Base-by-base conservation (phyloP, 2,113 vertebrate species). In the Hystrix brachyura region DNA sequence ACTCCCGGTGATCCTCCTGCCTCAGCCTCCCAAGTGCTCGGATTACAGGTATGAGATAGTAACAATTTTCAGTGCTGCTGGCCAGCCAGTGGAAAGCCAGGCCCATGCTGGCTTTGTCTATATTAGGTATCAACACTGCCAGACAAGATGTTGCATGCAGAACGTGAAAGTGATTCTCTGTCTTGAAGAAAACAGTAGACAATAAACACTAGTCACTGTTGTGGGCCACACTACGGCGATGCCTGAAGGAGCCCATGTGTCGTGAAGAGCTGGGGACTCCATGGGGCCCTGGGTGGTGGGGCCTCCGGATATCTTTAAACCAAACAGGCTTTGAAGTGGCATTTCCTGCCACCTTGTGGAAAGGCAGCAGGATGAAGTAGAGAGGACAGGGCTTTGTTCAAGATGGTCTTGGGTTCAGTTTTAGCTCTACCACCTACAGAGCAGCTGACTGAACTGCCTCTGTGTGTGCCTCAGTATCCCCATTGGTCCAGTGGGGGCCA, bases 181-280 rank as follows among this genome's bases (percentile, higher is more conserved):
- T 87, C 67, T 34, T 74, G 29, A 89, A 55, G 84, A 25, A 62
- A 48, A 86, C 19, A 72, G 14, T n/a, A 21, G 53, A 8, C 21
- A 12, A 13, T 3, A 46, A 51, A 43, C 27, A 11, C 3, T 0
- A 7, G 53, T 27, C 51, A 7, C 62, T 18, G 29, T 29, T 48
- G 19, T 34, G 43, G 84, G 69, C 12, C 57, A 38, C 5, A 5
- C 0, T 25, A 0, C 18, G 3, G 25, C 0, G 17, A 14, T 1
- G 11, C 19, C 46, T 12, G 59, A 53, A 23, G 34, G 60, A 48
- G 32, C 12, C 1, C 0, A 53, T 34, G 64, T 27, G 0, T 27
- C 2, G 0, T 7, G 29, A 64, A 29, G 72, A 59, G 9, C n/a
- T 9, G 9, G 43, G 0, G 21, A 3, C 65, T 19, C 55, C 79